Base-by-base conservation (phyloP, 1,140 invertebrate species). In the Marisa cornuarietis region DNA sequence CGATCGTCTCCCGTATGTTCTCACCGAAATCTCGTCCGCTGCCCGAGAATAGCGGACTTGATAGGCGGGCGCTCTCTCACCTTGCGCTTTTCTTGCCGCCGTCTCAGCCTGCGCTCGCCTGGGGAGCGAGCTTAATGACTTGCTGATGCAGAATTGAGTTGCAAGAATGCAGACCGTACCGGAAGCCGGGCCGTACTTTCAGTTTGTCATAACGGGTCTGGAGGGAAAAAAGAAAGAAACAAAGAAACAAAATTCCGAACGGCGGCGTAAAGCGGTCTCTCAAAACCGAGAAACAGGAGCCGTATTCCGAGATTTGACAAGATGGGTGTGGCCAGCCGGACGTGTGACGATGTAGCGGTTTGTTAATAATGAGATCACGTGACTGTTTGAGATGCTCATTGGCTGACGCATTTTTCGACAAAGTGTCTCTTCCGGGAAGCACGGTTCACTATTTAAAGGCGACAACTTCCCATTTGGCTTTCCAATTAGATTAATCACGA, bases 321-420 rank as follows among this genome's bases (percentile, higher is more conserved):
- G 65, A 13, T n/a, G 26, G n/a, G 22, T 11, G 65, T 31, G 26
- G 65, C 65, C 65, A 68, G 26, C 26, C 22, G 65, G 7, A 1
- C 13, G 10, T 11, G 22, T 6, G 65, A 31, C 26, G 65, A 13
- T 68, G 1, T 11, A 6, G 65, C 26, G 13, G 65, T 31, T n/a
- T 68, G 13, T 68, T 68, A 24, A n/a, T 68, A 68, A 68, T 68
- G 65, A 68, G 26, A 22, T 13, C 65, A 16, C 65, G 65, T 68
- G 65, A n/a, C 65, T 6, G 22, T n/a, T n/a, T 1, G 26, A 31
- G 13, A 11, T 68, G 13, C 1, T 68, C 65, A 68, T 68, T 68
- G 65, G 65, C 10, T n/a, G 65, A n/a, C 22, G 11, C 26, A 10
- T 68, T 18, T 13, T 68, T n/a, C 11, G 8, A 58, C 54, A 58